A percentile compares a stretch with the other conserved stretches of the same genome.
These are phyloP conservation scores for Colinus virginianus DNA, from an alignment of 2,113 vertebrate genomes.

Conservation along the genomic window DNA sequence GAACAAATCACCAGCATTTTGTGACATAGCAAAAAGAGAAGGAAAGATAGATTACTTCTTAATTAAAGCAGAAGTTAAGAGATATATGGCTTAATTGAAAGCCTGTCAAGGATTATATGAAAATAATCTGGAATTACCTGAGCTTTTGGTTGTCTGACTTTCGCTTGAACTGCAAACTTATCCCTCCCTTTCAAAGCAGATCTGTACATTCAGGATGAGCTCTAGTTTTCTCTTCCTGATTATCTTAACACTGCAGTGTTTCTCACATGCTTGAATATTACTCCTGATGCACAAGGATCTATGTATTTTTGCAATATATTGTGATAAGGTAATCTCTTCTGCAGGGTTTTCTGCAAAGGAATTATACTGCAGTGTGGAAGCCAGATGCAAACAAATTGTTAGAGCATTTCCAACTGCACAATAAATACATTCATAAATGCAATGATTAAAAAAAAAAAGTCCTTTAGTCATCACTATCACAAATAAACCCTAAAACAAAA, in stretches of 20 bases:
- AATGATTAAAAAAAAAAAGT: background rate
- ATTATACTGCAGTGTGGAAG: background rate
- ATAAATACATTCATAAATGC: background rate
- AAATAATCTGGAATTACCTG: background rate
- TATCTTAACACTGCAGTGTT: background rate
- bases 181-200: background rate
- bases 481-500: background rate
- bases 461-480: background rate
- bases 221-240: background rate
- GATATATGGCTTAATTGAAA: background rate
- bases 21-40: background rate
- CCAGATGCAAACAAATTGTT: background rate
- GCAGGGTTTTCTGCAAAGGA: background rate
- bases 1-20: background rate
- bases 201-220: background rate
- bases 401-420: background rate
- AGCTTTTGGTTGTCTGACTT: background rate
- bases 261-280: slow-evolving; percentile 10
- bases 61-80: background rate
- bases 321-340: slow-evolving; percentile 34
- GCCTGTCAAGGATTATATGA: background rate
- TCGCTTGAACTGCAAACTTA: background rate
- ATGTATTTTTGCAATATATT: slow-evolving; percentile 32
- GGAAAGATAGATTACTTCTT: background rate
- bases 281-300: slow-evolving; percentile 12